phyloP scores from a whole-genome alignment of 2,113 vertebrate species.

The Panthera tigris region DNA sequence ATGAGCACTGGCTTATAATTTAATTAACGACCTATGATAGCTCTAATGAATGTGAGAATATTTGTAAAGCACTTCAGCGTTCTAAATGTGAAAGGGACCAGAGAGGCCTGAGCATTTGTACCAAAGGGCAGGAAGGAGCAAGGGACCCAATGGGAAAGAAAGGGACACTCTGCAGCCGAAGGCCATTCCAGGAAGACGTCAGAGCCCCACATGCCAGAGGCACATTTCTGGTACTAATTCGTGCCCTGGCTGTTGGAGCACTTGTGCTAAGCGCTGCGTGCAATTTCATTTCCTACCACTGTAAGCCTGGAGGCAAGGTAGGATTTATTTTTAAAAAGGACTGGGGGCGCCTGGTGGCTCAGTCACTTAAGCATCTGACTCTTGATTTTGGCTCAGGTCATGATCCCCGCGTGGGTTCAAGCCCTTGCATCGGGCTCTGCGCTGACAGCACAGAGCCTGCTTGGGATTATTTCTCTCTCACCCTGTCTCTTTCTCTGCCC shows the following conservation, averaged over 20 bases:
- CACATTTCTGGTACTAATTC: neutral
- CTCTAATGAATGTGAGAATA: conserved; percentile 21
- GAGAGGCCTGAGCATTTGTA: neutral
- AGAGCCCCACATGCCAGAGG: neutral
- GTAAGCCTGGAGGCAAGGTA: conserved; percentile 21
- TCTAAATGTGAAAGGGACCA: neutral
- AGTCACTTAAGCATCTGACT: too few relatives aligned
- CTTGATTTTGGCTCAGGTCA: too few relatives aligned
- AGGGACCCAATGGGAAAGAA: neutral
- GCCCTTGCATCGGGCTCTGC: too few relatives aligned
- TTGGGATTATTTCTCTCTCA: too few relatives aligned
- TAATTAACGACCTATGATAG: conserved; percentile 20
- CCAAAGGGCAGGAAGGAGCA: neutral
- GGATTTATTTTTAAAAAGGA: conserved; percentile 20
- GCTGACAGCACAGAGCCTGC: too few relatives aligned
- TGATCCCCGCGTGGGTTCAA: too few relatives aligned
- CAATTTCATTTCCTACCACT: neutral
- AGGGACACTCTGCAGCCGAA: neutral
- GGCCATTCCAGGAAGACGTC: neutral
- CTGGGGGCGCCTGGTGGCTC: too few relatives aligned
- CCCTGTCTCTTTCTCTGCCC: too few relatives aligned
- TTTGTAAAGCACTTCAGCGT: neutral
- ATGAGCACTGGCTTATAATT: conserved; percentile 44
- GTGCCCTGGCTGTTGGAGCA: neutral
- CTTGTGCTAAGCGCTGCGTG: neutral